Evolutionary conservation across 1,140 invertebrate species (phyloP), one percentile per base, ranked within the genome.

Genomic region (Apis florea): DNA sequence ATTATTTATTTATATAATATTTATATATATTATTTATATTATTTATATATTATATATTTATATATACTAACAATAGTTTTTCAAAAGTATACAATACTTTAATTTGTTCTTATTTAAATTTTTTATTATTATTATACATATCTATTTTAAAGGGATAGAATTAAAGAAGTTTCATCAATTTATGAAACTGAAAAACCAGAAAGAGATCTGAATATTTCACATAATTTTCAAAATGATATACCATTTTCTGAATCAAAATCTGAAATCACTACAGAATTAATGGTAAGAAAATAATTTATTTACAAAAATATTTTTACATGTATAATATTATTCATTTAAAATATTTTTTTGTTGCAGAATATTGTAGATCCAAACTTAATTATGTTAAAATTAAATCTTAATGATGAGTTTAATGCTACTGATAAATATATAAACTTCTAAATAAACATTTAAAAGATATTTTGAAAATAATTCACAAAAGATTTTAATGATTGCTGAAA

Each of bases 311-410:
- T 67, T 61, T 6, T 53, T 19, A 47, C 24, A 63, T 73, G 21
- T 68, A 83, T 53, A 56, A 67, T 56, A 73, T 11, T 58, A 61
- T 4, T 61, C 86, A 51, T 79, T 26, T 72, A 59, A 83, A 63
- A 66, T 70, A 74, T 67, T 82, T 79, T 40, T 88, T 85, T 77
- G 10, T 78, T 70, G 4, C 66, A 93, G 93, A 91, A 91, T 73
- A 86, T 92, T 31, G 85, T 93, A 54, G 92, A 93, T 82, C 93
- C 93, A 31, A 88, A 89, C 69, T 63, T 93, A 31, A 63, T 92
- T 17, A 87, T 93, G 70, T 82, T 93, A 15, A 93, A 92, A 83
- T 84, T 91, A 67, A 89, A 91, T 79, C 79, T 92, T 8, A 89
- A 93, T 26, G 88, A 92, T 81, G 89, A 91, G 56, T 64, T 92